phyloP scores from a whole-genome alignment of 53 echinoderm and acorn worm species.

The Paracentrotus lividus region DNA sequence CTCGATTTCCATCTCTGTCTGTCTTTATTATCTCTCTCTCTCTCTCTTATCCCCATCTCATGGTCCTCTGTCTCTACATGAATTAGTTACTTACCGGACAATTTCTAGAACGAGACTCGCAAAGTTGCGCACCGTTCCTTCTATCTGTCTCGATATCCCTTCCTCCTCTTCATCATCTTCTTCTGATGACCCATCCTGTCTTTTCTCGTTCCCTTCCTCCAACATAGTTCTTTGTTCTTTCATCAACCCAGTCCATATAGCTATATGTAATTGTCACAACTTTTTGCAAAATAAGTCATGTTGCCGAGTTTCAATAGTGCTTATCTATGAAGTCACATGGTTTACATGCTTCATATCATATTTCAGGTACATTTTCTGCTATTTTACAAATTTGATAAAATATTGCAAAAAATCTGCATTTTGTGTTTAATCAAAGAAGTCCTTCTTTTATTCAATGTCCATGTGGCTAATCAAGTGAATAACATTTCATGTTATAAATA shows the following conservation, averaged over 20 bases:
- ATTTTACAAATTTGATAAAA: too few relatives aligned
- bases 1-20: too few relatives aligned
- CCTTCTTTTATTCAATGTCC: not conserved
- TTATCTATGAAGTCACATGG: too few relatives aligned
- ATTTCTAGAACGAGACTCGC: constrained; percentile 57
- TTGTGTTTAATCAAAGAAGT: too few relatives aligned
- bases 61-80: not conserved
- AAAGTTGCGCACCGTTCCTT: constrained; percentile 67
- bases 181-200: constrained; percentile 1
- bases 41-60: not conserved
- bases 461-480: not conserved
- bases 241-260: not conserved
- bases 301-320: not conserved
- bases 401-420: too few relatives aligned
- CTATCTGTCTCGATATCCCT: constrained; percentile 2
- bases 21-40: not conserved
- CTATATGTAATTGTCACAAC: not conserved
- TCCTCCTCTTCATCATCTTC: constrained; percentile 56
- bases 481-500: not conserved
- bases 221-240: not conserved
- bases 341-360: too few relatives aligned
- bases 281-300: not conserved
- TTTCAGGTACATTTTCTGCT: too few relatives aligned
- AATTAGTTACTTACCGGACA: constrained; percentile 46
- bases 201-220: constrained; percentile 4